Evolutionary conservation across 1,140 invertebrate genomes (phyloP), one percentile per base, ranked within the genome.

Genomic region (Meloidogyne hapla): DNA sequence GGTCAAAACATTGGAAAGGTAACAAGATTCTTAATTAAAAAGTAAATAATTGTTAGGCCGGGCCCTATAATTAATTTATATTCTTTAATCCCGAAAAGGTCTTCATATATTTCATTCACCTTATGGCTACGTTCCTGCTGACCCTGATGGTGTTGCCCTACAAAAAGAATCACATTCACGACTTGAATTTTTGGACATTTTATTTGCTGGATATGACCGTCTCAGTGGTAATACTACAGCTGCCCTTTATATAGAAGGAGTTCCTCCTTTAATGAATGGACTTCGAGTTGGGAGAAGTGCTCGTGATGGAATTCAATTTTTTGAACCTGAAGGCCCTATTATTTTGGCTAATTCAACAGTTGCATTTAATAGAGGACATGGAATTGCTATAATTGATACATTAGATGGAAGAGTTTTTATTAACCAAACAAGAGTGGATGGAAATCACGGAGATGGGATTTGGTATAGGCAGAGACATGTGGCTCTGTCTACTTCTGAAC

Each of bases 181-280:
- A 25, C 64, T 86, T 18, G 86, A 86, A 66, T 86, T 77, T 75
- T 40, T 86, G 6, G 85, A 86, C 74, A 87, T 86, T 25, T 23
- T 85, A 38, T 86, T 87, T 69, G 85, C 86, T 15, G 85, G 84
- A 65, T 87, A 85, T 70, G 85, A 86, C 77, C 77, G 77, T 75
- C 28, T 69, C 2, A 82, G 69, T 18, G 87, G 84, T 66, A 86
- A 86, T 75, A 76, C 74, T 8, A 87, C 85, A 0, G 75, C 86
- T 13, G 84, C 86, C 0, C 61, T 86, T 23, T 87, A 83, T 40
- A 80, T 86, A 8, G 83, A 86, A 79, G 85, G 85, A n/a, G 86
- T 87, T 12, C 84, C 85, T 13, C 85, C 85, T 40, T 78, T 87
- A 62, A 87, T 86, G 83, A 86, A 86, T 67, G 86, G 86, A 25